These are phyloP conservation scores for Gastrophysa polygoni DNA, from an alignment of 2,888 invertebrate genomes.

Conservation along the genomic window DNA sequence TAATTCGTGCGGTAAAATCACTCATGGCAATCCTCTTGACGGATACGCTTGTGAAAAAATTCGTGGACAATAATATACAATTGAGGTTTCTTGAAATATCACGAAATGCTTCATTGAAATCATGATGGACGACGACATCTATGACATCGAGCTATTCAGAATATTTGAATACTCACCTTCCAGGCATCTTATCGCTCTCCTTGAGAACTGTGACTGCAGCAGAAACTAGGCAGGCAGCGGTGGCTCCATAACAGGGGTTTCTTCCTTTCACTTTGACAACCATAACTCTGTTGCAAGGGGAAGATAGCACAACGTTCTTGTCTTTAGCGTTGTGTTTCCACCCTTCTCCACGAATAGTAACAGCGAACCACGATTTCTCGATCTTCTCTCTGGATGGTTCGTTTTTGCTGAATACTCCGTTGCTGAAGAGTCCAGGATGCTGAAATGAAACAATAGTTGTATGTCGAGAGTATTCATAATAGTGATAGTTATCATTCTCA, in stretches of 20 bases:
- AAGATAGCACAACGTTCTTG: conserved; percentile 64
- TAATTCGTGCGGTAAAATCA: no score
- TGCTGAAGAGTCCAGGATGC: conserved; percentile 37
- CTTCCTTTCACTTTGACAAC: conserved; percentile 68
- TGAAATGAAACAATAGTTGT: conserved; percentile 9
- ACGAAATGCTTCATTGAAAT: no score
- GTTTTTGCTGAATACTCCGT: conserved; percentile 24
- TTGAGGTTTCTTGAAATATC: no score
- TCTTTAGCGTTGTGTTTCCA: conserved; percentile 73
- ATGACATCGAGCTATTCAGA: no score
- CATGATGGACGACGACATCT: no score
- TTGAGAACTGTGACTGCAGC: conserved; percentile 77
- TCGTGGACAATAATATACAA: no score
- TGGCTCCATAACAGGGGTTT: conserved; percentile 86
- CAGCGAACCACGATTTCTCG: conserved; percentile 66
- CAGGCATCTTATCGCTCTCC: conserved; percentile 78
- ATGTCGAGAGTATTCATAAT: no score
- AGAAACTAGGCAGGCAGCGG: conserved; percentile 73
- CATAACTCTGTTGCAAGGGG: conserved; percentile 64
- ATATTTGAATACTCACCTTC: conserved; percentile 37
- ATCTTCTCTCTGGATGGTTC: conserved; percentile 61
- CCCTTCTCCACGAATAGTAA: conserved; percentile 78
- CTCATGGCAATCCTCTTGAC: no score
- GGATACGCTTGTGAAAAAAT: no score
- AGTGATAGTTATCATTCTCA: no score